Evolutionary conservation across 1,140 invertebrate species (phyloP).

Genomic region (Oedothorax gibbosus): DNA sequence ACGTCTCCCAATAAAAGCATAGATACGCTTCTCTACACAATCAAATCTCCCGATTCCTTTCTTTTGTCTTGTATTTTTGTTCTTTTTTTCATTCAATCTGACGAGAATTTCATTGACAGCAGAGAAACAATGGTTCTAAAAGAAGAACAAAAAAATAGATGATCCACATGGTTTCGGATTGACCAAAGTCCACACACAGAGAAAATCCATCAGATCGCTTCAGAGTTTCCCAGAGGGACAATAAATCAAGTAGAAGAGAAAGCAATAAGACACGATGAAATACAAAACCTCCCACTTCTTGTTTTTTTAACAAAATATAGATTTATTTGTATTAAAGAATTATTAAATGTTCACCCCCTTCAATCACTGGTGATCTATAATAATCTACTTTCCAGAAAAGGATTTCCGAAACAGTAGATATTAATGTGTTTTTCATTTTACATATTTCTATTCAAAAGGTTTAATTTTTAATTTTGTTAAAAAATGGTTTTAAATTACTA

Average conservation of each 20-base stretch:
- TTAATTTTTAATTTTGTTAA: no score
- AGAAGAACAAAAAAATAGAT: constrained; percentile 38
- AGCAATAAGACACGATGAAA: constrained; percentile 47
- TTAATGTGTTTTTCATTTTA: not conserved
- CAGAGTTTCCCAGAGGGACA: constrained; percentile 30
- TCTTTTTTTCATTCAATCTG: constrained; percentile 17
- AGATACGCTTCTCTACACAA: not conserved
- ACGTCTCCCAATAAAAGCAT: no score
- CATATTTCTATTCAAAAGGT: not conserved
- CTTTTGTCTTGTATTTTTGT: not conserved
- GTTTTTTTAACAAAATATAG: constrained; percentile 1
- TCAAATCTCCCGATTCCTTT: not conserved
- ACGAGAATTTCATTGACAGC: constrained; percentile 51
- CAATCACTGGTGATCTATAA: not conserved
- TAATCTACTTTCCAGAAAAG: not conserved
- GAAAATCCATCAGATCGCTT: constrained; percentile 43
- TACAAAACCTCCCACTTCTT: constrained; percentile 15
- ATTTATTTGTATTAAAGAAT: no score
- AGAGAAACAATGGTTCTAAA: constrained; percentile 48
- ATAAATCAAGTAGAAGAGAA: constrained; percentile 44
- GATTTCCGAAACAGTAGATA: not conserved
- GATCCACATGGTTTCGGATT: constrained; percentile 34
- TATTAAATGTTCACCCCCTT: not conserved
- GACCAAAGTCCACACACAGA: constrained; percentile 45
- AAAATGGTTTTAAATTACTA: no score